phyloP scores from a whole-genome alignment of 2,888 invertebrate species.

The Hipparchia semele region DNA sequence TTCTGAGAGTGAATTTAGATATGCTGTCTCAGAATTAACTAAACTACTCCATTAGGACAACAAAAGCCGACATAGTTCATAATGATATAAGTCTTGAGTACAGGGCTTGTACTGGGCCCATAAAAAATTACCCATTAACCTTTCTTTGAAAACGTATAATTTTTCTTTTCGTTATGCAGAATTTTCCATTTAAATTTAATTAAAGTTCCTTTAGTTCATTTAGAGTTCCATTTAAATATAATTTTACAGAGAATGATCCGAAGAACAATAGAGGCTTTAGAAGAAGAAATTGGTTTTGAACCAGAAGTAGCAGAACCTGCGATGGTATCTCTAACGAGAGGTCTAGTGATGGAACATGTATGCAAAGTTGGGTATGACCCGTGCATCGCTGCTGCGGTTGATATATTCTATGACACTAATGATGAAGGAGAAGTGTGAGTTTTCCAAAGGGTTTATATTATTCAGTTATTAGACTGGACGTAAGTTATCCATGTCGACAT shows the following conservation, averaged over 20 bases:
- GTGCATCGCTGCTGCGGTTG: conserved; percentile 72
- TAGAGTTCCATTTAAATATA: background rate
- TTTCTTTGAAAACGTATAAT: no score
- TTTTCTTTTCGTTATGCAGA: no score
- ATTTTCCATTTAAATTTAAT: no score
- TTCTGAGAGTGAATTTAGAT: no score
- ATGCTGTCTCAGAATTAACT: no score
- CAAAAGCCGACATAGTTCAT: no score
- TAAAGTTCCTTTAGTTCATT: background rate
- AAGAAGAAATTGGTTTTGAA: conserved; percentile 61
- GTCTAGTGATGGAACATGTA: conserved; percentile 75
- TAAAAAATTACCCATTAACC: no score
- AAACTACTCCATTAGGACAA: no score
- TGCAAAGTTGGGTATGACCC: conserved; percentile 66
- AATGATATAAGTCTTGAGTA: no score
- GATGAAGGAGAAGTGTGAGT: conserved; percentile 63
- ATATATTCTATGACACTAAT: conserved; percentile 68
- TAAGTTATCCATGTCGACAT: no score
- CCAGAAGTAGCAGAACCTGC: conserved; percentile 61
- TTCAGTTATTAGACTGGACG: background rate
- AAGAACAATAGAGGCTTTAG: conserved; percentile 58
- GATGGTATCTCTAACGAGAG: conserved; percentile 65
- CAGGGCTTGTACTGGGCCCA: no score
- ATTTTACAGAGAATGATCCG: conserved; percentile 64
- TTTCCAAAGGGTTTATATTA: background rate